phyloP scores from a whole-genome alignment of 2,113 vertebrate species.

The Ariopsis seemanni region DNA sequence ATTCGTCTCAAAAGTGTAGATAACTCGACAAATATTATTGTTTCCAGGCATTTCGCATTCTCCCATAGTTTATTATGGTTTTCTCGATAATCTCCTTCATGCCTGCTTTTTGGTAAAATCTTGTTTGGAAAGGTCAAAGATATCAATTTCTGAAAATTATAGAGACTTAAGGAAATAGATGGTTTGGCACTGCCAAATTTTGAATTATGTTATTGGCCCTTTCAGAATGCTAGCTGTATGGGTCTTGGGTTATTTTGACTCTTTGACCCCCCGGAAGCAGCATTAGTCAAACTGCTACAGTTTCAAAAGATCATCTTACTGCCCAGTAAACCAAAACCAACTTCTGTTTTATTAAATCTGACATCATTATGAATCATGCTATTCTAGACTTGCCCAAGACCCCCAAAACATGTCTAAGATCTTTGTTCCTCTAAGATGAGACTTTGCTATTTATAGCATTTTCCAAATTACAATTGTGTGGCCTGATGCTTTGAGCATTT shows the following conservation, averaged over 20 bases:
- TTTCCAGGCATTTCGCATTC: not conserved
- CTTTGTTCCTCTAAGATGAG: not conserved
- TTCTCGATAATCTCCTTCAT: conserved; percentile 15
- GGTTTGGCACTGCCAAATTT: conserved; percentile 33
- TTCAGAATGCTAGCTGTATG: not conserved
- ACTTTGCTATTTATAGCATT: not conserved
- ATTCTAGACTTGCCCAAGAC: not conserved
- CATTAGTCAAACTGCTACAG: conserved; percentile 10
- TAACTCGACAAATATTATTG: not conserved
- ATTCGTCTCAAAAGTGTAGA: not conserved
- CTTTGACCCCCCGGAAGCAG: conserved; percentile 18
- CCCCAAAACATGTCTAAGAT: not conserved
- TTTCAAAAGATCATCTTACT: conserved; percentile 21
- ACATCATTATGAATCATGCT: conserved; percentile 17
- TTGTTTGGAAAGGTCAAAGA: conserved; percentile 19
- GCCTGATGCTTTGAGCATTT: not conserved
- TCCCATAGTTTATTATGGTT: not conserved
- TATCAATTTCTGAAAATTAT: conserved; percentile 35
- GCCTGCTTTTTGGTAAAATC: not conserved
- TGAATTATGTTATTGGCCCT: conserved; percentile 29
- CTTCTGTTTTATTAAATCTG: conserved; percentile 21
- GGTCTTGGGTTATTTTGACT: conserved; percentile 14
- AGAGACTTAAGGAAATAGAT: conserved; percentile 38
- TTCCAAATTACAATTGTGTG: not conserved
- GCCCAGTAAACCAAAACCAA: not conserved